Evolutionary conservation across 2,113 vertebrate species (phyloP).

Genomic region (Menura novaehollandiae): DNA sequence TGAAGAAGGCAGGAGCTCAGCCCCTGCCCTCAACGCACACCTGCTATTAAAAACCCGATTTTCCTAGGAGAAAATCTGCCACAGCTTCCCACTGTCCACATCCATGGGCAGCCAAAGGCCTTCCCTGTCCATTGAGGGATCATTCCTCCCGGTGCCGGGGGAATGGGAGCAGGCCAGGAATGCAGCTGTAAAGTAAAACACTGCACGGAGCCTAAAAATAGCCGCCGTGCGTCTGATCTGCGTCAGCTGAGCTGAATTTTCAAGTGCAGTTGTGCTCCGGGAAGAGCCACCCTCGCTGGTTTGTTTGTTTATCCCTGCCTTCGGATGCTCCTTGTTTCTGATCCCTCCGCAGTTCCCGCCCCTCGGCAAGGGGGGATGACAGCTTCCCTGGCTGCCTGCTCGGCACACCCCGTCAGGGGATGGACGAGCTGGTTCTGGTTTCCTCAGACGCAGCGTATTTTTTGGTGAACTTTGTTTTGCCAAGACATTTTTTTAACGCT

Average conservation of each 20-base stretch:
- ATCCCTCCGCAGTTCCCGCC: neutral
- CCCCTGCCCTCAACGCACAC: neutral
- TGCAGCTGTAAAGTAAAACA: neutral
- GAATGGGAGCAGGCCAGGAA: neutral
- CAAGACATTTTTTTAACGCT: fast-evolving
- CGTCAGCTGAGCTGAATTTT: neutral
- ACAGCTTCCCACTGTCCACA: neutral
- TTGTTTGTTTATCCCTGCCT: neutral
- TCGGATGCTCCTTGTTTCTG: neutral
- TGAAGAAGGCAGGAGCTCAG: neutral
- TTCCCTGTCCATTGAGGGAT: neutral
- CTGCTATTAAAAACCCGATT: fast-evolving
- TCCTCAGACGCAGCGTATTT: fast-evolving
- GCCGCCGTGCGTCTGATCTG: neutral
- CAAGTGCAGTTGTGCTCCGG: neutral
- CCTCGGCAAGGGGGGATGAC: neutral
- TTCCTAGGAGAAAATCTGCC: neutral
- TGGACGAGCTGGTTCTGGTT: neutral
- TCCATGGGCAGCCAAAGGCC: neutral
- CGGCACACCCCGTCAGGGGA: fast-evolving
- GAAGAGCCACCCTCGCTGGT: neutral
- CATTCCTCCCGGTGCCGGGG: fast-evolving
- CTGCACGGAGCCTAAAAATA: constrained; percentile 7
- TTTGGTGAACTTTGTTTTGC: neutral
- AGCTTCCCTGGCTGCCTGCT: neutral